Percentiles rank a stretch among this genome's conserved stretches.
Evolutionary conservation across 2,888 invertebrate species (phyloP).

Genomic region (Papilio protenor): DNA sequence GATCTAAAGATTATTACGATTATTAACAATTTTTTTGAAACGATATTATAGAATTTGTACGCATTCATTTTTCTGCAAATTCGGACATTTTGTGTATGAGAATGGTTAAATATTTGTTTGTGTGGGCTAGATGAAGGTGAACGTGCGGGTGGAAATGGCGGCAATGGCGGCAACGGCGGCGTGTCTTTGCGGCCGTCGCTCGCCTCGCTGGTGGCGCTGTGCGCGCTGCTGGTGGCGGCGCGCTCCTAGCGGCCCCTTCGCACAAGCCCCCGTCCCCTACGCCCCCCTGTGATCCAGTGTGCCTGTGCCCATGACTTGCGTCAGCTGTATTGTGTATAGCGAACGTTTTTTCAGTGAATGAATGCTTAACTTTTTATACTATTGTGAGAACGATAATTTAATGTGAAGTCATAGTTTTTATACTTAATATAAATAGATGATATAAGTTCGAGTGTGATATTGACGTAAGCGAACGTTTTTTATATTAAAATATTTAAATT

Average conservation of each 20-base stretch:
- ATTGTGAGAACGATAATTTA: conserved; percentile 80
- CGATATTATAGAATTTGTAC: conserved; percentile 7
- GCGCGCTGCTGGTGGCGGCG: conserved; percentile 45
- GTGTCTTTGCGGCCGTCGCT: conserved; percentile 44
- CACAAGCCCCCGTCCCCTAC: conserved; percentile 70
- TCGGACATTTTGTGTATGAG: background rate
- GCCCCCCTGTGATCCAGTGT: conserved; percentile 69
- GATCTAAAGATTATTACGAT: background rate
- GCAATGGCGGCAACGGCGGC: conserved; percentile 57
- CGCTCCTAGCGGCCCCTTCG: conserved; percentile 53
- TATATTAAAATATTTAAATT: conserved; percentile 81
- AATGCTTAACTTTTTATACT: conserved; percentile 75
- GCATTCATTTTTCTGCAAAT: conserved; percentile 6
- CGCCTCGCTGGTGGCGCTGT: conserved; percentile 27
- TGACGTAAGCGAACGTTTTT: conserved; percentile 79
- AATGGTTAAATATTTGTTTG: conserved; percentile 29
- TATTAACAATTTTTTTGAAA: background rate
- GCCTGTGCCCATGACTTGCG: conserved; percentile 68
- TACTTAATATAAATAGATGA: conserved; percentile 84
- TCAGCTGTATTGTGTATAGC: conserved; percentile 78
- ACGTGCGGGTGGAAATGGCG: conserved; percentile 57
- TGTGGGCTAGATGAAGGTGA: conserved; percentile 53
- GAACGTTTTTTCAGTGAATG: conserved; percentile 74
- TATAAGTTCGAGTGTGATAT: conserved; percentile 84
- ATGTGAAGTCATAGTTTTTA: conserved; percentile 84